A percentile compares a stretch with the other conserved stretches of the same genome.
These are phyloP conservation scores for Drosophila koepferae DNA, from an alignment of 2,888 invertebrate species.

Conservation along the genomic window DNA sequence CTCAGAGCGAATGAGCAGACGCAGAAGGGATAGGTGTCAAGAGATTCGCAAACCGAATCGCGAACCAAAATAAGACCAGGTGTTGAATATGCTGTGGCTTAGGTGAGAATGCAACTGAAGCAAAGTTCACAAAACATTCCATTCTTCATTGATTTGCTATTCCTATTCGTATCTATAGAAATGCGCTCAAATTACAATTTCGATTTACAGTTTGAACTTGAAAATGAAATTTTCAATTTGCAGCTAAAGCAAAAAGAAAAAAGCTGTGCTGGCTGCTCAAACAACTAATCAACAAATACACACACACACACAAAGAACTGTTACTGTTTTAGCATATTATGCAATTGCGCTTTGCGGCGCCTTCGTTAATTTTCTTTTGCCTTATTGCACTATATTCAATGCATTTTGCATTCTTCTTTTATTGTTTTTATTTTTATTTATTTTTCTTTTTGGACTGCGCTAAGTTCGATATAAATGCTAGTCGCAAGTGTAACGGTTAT, in stretches of 20 bases:
- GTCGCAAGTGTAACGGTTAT: neutral
- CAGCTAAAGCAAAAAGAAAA: slow-evolving; percentile 7
- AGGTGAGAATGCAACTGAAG: neutral
- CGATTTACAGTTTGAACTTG: slow-evolving; percentile 27
- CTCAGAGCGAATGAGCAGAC: slow-evolving; percentile 23
- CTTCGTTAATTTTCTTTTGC: slow-evolving; percentile 58
- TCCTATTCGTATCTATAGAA: slow-evolving; percentile 12
- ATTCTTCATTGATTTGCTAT: neutral
- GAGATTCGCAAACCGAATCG: slow-evolving; percentile 55
- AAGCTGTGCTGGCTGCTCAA: slow-evolving; percentile 7
- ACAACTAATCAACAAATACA: slow-evolving; percentile 15
- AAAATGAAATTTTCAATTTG: slow-evolving; percentile 13
- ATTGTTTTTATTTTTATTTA: slow-evolving; percentile 1
- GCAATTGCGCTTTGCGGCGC: slow-evolving; percentile 44
- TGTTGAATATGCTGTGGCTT: neutral
- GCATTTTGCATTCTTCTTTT: slow-evolving; percentile 13
- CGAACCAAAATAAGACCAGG: slow-evolving; percentile 22
- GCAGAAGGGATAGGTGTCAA: slow-evolving; percentile 51
- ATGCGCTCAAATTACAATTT: slow-evolving; percentile 13
- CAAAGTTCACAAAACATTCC: neutral
- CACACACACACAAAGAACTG: slow-evolving; percentile 22
- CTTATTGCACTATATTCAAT: slow-evolving; percentile 24
- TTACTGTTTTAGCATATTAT: slow-evolving; percentile 57
- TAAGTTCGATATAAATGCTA: slow-evolving; percentile 54
- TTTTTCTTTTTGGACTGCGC: slow-evolving; percentile 15